Percentiles rank a stretch among this genome's conserved stretches.
These are phyloP conservation scores for Erythrocercus mccallii DNA, from an alignment of 2,113 vertebrate genomes.

Conservation along the genomic window DNA sequence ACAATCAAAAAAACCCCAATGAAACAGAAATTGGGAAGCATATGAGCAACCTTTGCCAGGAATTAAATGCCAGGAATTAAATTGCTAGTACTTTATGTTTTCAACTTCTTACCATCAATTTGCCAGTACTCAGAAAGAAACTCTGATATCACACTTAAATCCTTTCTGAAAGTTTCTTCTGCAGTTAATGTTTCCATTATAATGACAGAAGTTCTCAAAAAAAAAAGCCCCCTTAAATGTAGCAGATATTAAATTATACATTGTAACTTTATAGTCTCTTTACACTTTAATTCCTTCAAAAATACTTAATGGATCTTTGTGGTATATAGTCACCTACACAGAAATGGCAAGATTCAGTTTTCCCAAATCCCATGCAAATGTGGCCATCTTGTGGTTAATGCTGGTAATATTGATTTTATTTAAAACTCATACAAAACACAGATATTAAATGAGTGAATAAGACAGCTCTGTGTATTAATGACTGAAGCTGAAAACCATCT, in stretches of 20 bases:
- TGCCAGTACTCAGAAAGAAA: background rate
- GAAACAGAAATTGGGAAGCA: background rate
- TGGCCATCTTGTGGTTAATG: constrained; percentile 75
- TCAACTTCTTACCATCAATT: background rate
- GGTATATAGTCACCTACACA: background rate
- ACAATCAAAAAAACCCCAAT: background rate
- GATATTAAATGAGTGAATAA: background rate
- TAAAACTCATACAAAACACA: background rate
- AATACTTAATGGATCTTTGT: background rate
- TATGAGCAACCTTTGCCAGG: background rate
- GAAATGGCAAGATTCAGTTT: background rate
- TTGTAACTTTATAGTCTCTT: background rate
- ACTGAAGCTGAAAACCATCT: background rate
- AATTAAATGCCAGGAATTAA: background rate
- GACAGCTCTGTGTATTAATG: background rate
- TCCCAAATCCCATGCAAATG: constrained; percentile 50
- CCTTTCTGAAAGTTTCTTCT: background rate
- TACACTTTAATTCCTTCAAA: background rate
- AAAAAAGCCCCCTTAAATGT: background rate
- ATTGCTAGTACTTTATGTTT: background rate
- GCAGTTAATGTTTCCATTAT: background rate
- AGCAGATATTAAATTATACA: background rate
- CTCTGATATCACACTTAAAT: background rate
- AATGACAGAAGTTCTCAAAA: background rate
- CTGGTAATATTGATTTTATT: background rate